Evolutionary conservation across 2,113 vertebrate species (phyloP).

Genomic region (Platycercus adscitus): DNA sequence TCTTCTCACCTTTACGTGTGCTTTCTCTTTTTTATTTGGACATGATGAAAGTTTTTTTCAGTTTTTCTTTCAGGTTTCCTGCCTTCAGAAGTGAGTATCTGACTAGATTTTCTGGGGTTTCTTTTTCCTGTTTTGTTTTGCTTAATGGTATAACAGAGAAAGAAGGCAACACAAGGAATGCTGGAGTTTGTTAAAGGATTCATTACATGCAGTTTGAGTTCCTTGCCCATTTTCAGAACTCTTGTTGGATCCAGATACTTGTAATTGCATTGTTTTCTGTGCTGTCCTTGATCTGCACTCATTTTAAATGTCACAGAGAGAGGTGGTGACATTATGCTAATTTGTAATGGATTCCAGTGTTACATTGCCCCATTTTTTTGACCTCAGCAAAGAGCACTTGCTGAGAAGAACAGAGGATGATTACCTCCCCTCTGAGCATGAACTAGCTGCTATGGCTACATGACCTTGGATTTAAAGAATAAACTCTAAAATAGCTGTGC

Average conservation of each 20-base stretch:
- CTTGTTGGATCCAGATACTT: not conserved
- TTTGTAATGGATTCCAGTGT: conserved; percentile 64
- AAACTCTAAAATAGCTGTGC: conserved; percentile 55
- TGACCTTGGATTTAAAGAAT: conserved; percentile 68
- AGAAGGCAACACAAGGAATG: not conserved
- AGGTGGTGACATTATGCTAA: conserved; percentile 68
- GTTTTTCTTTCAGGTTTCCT: not conserved
- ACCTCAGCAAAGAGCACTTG: conserved; percentile 65
- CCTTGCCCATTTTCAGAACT: not conserved
- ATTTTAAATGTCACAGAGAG: conserved; percentile 65
- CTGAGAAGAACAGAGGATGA: conserved; percentile 64
- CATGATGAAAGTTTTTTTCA: not conserved
- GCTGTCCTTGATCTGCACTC: conserved; percentile 46
- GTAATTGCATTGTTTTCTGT: conserved; percentile 30
- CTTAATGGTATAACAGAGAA: not conserved
- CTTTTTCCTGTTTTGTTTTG: not conserved
- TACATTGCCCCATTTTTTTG: conserved; percentile 58
- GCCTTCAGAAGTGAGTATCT: not conserved
- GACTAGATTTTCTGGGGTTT: not conserved
- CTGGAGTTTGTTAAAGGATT: not conserved
- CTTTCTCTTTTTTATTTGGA: not conserved
- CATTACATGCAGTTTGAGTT: not conserved
- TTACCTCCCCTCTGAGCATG: conserved; percentile 64
- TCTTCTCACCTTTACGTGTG: not conserved
- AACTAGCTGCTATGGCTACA: conserved; percentile 44